phyloP scores from a whole-genome alignment of 2,113 vertebrate species.

The Gadus macrocephalus region DNA sequence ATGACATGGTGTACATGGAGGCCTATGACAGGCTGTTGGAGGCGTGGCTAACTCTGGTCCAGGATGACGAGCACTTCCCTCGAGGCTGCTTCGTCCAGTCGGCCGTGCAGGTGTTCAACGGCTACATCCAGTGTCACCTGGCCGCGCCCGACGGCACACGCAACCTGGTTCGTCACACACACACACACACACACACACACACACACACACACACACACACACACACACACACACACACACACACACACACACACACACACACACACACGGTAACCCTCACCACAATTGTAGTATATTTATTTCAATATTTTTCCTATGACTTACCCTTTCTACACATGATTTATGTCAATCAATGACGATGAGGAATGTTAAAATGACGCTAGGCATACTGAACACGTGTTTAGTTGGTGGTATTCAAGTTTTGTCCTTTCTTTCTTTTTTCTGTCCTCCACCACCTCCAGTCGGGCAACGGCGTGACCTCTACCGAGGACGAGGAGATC shows the following conservation, averaged over 20 bases:
- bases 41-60: slow-evolving; percentile 94
- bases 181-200: slow-evolving; percentile 5
- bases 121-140: slow-evolving; percentile 97
- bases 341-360: too few relatives aligned
- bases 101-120: slow-evolving; percentile 98
- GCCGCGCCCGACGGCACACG: slow-evolving; percentile 97
- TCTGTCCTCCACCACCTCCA: slow-evolving; percentile 41
- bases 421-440: not conserved
- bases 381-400: too few relatives aligned
- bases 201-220: not conserved
- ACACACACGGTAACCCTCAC: too few relatives aligned
- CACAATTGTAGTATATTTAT: too few relatives aligned
- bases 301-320: too few relatives aligned
- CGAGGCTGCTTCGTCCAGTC: slow-evolving; percentile 95
- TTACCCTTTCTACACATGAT: too few relatives aligned
- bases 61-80: slow-evolving; percentile 96
- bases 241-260: too few relatives aligned
- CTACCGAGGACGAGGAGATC: slow-evolving; percentile 96
- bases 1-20: slow-evolving; percentile 99
- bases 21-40: slow-evolving; percentile 96
- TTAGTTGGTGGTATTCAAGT: too few relatives aligned
- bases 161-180: slow-evolving; percentile 80
- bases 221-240: too few relatives aligned
- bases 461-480: slow-evolving; percentile 94
- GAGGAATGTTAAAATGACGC: too few relatives aligned